phyloP scores from a whole-genome alignment of 1,140 invertebrate species.

The Drosophila eugracilis region DNA sequence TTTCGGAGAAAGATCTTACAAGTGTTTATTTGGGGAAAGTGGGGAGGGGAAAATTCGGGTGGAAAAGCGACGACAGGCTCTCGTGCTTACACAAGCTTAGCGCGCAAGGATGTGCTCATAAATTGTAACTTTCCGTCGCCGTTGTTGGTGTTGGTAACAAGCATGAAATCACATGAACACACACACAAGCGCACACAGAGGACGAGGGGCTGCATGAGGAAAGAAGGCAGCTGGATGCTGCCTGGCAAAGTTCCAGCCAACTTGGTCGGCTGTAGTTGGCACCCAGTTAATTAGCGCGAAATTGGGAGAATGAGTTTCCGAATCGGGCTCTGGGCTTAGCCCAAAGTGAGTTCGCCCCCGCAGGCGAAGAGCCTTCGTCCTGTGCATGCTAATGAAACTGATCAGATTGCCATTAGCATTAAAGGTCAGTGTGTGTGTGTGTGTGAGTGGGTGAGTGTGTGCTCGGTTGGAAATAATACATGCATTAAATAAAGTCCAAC shows the following conservation, averaged over 20 bases:
- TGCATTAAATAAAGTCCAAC: conserved; percentile 63
- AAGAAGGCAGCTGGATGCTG: conserved; percentile 1
- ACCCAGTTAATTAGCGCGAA: conserved; percentile 82
- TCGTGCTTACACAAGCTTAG: conserved; percentile 71
- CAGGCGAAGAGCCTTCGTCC: conserved; percentile 14
- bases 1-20: conserved; percentile 63
- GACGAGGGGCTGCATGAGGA: neutral
- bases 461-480: conserved; percentile 46
- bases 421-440: conserved; percentile 58
- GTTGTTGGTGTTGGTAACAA: conserved; percentile 71
- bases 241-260: conserved; percentile 75
- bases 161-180: conserved; percentile 76
- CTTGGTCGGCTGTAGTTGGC: conserved; percentile 61
- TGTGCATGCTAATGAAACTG: conserved; percentile 78
- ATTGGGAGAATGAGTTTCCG: conserved; percentile 62
- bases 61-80: conserved; percentile 24
- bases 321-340: conserved; percentile 4
- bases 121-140: conserved; percentile 67
- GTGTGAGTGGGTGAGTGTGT: conserved; percentile 3
- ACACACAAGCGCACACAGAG: conserved; percentile 22
- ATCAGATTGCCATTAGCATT: conserved; percentile 66
- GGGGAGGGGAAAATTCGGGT: neutral
- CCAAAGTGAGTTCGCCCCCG: neutral
- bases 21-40: conserved; percentile 47
- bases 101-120: conserved; percentile 75